A percentile compares a stretch with the other conserved stretches of the same genome.
phyloP scores from a whole-genome alignment of 2,113 vertebrate genomes.

The Cynocephalus volans region DNA sequence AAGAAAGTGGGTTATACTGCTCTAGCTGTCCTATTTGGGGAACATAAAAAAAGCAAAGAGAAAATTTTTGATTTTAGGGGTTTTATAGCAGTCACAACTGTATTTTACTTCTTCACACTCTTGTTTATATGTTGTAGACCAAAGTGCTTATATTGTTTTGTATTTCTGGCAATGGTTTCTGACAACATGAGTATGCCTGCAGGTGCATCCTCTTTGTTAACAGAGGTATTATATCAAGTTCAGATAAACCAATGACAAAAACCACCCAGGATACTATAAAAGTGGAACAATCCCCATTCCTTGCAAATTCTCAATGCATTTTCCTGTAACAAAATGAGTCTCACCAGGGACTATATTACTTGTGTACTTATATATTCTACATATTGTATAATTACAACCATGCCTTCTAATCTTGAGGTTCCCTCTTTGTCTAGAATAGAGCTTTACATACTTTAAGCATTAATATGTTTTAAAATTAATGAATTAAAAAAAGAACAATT shows the following conservation, averaged over 20 bases:
- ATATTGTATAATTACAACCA: not conserved
- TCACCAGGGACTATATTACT: not conserved
- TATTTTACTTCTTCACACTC: not conserved
- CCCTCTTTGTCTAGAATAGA: not conserved
- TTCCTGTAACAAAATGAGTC: not conserved
- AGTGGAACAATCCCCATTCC: not conserved
- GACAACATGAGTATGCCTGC: not conserved
- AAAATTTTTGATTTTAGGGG: not conserved
- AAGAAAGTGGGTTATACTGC: not conserved
- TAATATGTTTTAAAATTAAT: not conserved
- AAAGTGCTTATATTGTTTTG: not conserved
- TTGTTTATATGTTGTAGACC: not conserved
- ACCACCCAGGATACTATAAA: not conserved
- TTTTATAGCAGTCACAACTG: not conserved
- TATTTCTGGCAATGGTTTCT: not conserved
- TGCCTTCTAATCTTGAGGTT: constrained; percentile 3
- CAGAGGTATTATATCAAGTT: not conserved
- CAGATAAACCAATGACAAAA: not conserved
- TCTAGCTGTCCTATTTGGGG: not conserved
- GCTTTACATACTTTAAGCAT: not conserved
- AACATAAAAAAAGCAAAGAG: not conserved
- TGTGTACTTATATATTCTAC: not conserved
- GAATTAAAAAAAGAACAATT: not conserved
- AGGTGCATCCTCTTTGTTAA: not conserved
- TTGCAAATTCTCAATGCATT: not conserved